These are phyloP conservation scores for Limnephilus rhombicus DNA, from an alignment of 2,888 invertebrate species.

Conservation along the genomic window DNA sequence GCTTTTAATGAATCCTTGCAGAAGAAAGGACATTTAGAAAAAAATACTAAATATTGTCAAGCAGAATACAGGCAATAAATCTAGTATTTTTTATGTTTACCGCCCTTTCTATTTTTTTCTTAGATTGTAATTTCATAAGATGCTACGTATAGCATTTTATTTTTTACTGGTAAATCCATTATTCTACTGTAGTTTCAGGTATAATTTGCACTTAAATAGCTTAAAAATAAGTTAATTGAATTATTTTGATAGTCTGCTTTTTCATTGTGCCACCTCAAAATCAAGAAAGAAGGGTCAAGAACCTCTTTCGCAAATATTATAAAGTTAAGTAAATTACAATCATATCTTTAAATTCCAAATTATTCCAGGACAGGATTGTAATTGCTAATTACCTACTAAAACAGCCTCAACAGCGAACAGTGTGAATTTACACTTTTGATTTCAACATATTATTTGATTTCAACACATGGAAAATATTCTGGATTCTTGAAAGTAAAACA, in stretches of 20 bases:
- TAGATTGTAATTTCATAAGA: neutral
- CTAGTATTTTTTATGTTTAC: neutral
- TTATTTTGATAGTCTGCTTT: no score
- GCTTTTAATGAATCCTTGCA: no score
- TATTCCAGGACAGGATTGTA: neutral
- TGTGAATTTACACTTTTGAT: no score
- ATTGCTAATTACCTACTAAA: neutral
- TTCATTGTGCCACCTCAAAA: neutral
- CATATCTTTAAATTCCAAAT: neutral
- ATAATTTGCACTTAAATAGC: neutral
- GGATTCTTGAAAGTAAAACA: no score
- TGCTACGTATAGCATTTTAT: neutral
- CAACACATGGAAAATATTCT: neutral
- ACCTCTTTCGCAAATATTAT: slow-evolving; percentile 6
- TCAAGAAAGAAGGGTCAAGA: neutral
- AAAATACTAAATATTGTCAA: neutral
- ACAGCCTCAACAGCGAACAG: no score
- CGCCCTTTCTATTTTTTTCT: neutral
- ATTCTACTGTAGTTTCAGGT: neutral
- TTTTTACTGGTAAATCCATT: neutral
- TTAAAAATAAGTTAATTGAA: neutral
- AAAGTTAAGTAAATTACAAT: neutral
- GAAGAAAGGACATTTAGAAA: neutral
- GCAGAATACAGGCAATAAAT: neutral
- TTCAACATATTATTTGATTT: no score